Base-by-base conservation (phyloP, 1,140 invertebrate genomes). In the Doryteuthis pealeii region DNA sequence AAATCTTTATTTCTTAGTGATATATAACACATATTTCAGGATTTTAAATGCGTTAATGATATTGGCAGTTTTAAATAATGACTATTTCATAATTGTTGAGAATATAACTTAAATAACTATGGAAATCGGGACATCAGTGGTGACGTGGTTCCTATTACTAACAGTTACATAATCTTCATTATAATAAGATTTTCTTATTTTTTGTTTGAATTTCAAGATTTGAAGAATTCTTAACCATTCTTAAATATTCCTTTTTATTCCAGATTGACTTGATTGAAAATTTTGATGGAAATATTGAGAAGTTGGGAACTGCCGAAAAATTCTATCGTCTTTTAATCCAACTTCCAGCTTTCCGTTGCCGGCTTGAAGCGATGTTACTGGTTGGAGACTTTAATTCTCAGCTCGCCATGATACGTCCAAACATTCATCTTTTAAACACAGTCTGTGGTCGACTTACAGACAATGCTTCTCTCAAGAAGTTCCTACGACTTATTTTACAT, bases 281-380 rank as follows among this genome's bases (percentile, higher is more conserved):
- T 45, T 85, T 79, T 75, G 82, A 85, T 26, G 83, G 82, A 12
- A 81, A 85, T 70, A 62, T 77, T 10, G 80, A 80, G 4, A 81
- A 81, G 77, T 76, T 87, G 18, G 83, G 85, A 45, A 82, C 80
- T 74, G 82, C 84, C 5, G 83, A 85, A 74, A 86, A 83, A 77
- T 87, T 86, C 79, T 86, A 85, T 79, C 32, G 79, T 83, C 84
- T 79, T 28, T 75, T 87, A 18, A 80, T 86, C 3, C 73, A 81
- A 58, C 54, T 87, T 18, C 76, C 83, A 30, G 54, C 70, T 62
- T 86, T 82, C 80, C 96, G 97, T 94, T 88, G 98, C n/a, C 94
- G 95, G 76, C 95, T 98, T 77, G 95, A 94, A 84, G 93, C 94
- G 1, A 96, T 99, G 90, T 91, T 96, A 67, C 91, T 94, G 22